These are phyloP conservation scores for Drosophila malerkotliana DNA, from an alignment of 1,140 invertebrate genomes.

Conservation along the genomic window DNA sequence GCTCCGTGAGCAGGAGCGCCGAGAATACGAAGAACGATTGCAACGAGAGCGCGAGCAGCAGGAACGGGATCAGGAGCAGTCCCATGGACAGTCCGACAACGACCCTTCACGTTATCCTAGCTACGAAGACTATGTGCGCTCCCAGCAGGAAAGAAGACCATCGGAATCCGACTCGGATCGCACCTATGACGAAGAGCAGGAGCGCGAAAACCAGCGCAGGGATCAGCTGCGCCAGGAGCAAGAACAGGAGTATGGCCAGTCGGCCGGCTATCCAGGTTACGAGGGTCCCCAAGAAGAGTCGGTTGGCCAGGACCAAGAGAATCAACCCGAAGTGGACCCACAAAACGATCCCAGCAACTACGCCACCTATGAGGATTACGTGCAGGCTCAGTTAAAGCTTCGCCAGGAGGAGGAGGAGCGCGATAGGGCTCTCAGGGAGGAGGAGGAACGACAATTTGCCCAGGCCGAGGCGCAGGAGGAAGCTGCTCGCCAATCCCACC, in stretches of 20 bases:
- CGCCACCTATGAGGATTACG: constrained; percentile 33
- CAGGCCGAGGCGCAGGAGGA: constrained; percentile 17
- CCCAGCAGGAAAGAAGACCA: constrained; percentile 9
- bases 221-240: neutral
- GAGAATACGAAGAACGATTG: constrained; percentile 4
- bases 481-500: neutral
- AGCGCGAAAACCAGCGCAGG: constrained; percentile 5
- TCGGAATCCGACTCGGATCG: neutral
- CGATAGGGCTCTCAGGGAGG: constrained; percentile 18
- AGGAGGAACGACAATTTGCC: constrained; percentile 11
- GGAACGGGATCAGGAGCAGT: neutral
- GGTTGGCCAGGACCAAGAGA: neutral
- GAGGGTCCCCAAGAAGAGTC: neutral
- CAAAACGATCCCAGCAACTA: constrained; percentile 13
- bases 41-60: constrained; percentile 16
- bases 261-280: neutral
- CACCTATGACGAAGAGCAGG: constrained; percentile 21
- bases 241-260: neutral
- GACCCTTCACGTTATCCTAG: neutral
- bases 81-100: neutral
- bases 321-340: neutral
- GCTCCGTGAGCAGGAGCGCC: neutral
- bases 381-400: constrained; percentile 9
- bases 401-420: constrained; percentile 23
- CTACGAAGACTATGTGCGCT: constrained; percentile 11